A percentile compares a stretch with the other conserved stretches of the same genome.
phyloP scores from a whole-genome alignment of 1,140 invertebrate species.

The Uloborus diversus region DNA sequence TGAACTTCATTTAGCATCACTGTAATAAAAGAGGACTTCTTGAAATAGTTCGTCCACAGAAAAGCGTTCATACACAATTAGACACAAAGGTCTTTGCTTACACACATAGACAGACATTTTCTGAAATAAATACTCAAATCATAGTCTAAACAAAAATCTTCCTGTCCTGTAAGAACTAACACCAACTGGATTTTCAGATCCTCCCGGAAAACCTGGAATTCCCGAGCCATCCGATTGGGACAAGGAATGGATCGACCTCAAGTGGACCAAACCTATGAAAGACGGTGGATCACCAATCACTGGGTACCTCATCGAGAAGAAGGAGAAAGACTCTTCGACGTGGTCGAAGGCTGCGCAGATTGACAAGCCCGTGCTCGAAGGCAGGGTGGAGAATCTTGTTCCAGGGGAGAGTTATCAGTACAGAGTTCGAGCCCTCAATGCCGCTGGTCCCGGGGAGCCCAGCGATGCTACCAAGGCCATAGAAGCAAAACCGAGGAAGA shows the following conservation, averaged over 20 bases:
- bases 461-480: constrained; percentile 78
- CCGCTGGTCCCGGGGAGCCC: constrained; percentile 76
- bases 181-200: too few relatives aligned
- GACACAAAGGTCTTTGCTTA: too few relatives aligned
- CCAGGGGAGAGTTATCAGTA: constrained; percentile 97
- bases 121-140: too few relatives aligned
- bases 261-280: constrained; percentile 87
- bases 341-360: constrained; percentile 88
- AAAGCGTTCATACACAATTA: too few relatives aligned
- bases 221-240: constrained; percentile 94
- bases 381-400: constrained; percentile 85
- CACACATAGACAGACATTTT: too few relatives aligned
- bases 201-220: constrained; percentile 87
- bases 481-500: constrained; percentile 83
- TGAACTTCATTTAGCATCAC: too few relatives aligned
- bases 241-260: constrained; percentile 90
- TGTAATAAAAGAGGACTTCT: too few relatives aligned
- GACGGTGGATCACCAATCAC: constrained; percentile 94
- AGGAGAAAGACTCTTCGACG: constrained; percentile 84
- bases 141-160: too few relatives aligned
- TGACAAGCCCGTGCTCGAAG: constrained; percentile 73
- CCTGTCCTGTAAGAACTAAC: too few relatives aligned
- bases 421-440: constrained; percentile 83
- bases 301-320: constrained; percentile 93
- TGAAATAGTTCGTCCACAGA: too few relatives aligned